Percentiles rank a stretch among this genome's conserved stretches.
These are phyloP conservation scores for Mycetomoellerius zeteki DNA, from an alignment of 1,140 invertebrate species.

Conservation along the genomic window DNA sequence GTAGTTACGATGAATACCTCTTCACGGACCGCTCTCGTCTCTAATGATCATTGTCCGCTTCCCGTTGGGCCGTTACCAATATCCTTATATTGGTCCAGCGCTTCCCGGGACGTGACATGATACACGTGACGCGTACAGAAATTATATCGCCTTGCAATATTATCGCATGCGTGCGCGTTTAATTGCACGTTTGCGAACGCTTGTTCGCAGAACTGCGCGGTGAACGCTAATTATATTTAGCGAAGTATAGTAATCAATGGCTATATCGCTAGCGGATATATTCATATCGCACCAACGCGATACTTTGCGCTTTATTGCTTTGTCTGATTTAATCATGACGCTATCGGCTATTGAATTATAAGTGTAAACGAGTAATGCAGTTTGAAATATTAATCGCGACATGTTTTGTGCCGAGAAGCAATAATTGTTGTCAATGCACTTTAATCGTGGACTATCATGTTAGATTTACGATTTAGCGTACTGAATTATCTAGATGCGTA, in stretches of 20 bases:
- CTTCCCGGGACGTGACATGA: slow-evolving; percentile 60
- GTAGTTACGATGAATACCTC: slow-evolving; percentile 70
- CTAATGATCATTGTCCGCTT: slow-evolving; percentile 79
- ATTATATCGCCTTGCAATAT: slow-evolving; percentile 32
- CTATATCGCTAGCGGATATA: background rate
- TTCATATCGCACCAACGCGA: slow-evolving; percentile 19
- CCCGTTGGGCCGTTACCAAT: slow-evolving; percentile 75
- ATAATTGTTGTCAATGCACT: slow-evolving; percentile 3
- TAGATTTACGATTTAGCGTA: background rate
- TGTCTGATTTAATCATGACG: slow-evolving; percentile 37
- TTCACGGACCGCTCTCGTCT: slow-evolving; percentile 68
- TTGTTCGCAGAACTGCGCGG: slow-evolving; percentile 35
- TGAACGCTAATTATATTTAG: slow-evolving; percentile 50
- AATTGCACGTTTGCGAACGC: slow-evolving; percentile 21
- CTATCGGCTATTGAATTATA: slow-evolving; percentile 48
- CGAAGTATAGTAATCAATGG: slow-evolving; percentile 17
- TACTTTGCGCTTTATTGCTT: slow-evolving; percentile 23
- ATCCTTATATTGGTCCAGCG: slow-evolving; percentile 78
- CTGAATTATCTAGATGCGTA: slow-evolving; percentile 10
- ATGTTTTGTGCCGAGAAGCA: background rate
- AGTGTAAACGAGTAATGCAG: background rate
- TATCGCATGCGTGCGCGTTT: slow-evolving; percentile 2
- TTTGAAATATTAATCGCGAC: slow-evolving; percentile 30
- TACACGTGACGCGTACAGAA: slow-evolving; percentile 17
- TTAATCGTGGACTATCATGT: slow-evolving; percentile 13